Evolutionary conservation across 2,888 invertebrate genomes (phyloP).

Genomic region (Heliconius ethilla): DNA sequence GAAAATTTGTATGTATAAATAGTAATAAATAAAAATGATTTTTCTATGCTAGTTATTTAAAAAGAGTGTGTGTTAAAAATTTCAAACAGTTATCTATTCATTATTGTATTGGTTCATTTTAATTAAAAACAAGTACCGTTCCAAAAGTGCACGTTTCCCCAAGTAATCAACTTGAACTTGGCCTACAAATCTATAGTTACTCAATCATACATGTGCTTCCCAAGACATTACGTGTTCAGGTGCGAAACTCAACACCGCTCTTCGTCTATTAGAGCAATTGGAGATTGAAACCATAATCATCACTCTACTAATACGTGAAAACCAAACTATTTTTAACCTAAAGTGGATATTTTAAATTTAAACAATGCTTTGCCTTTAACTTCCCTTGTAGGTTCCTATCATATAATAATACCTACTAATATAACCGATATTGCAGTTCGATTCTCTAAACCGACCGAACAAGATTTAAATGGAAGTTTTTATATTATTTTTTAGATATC

Average conservation of each 20-base stretch:
- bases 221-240: neutral
- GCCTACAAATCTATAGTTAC: too few species aligned
- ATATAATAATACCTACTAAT: neutral
- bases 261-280: neutral
- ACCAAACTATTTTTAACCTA: too few species aligned
- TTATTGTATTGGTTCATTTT: too few species aligned
- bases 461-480: slow-evolving; percentile 14
- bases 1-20: too few species aligned
- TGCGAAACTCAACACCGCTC: neutral
- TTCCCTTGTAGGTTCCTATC: neutral
- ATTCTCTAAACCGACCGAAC: neutral
- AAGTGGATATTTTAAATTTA: too few species aligned
- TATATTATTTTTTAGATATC: slow-evolving; percentile 24
- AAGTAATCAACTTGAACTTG: too few species aligned
- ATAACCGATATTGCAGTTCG: neutral
- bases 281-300: neutral
- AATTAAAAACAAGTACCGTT: too few species aligned
- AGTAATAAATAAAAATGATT: neutral
- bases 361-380: neutral
- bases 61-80: neutral
- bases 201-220: too few species aligned
- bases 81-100: neutral
- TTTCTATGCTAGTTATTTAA: neutral
- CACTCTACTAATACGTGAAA: too few species aligned
- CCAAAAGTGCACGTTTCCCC: too few species aligned